Evolutionary conservation across 2,888 invertebrate genomes (phyloP), one percentile per base, ranked within the genome.

Genomic region (Dromius quadrimaculatus): DNA sequence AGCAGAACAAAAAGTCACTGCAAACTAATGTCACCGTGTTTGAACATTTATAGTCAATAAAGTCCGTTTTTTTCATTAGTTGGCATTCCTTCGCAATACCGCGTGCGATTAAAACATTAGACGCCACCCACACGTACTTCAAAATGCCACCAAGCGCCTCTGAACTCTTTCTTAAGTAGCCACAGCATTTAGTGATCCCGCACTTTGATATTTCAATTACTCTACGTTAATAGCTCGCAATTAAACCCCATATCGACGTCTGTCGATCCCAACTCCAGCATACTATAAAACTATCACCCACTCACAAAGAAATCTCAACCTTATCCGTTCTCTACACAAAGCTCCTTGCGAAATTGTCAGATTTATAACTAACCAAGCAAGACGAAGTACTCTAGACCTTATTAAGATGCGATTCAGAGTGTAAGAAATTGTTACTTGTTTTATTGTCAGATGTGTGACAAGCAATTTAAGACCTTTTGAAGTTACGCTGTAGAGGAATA

Each of bases 41-140:
- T 54, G 28, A 23, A 23, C 50, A 28, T 59, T 59, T 47, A 64
- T 64, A 17, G 64, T 6, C 64, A 64, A 64, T 54, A 66, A 66
- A 66, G 38, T 32, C 15, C 23, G 38, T 11, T 17, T 54, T 66
- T 54, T 66, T 57, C 36, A n/a, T 8, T 23, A 19, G 3, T 11
- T 41, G 38, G 17, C 66, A 66, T 66, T 41, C 66, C 66, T 4
- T 50, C 15, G 54, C 66, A 38, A 36, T 66, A 66, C 22, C 66
- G 15, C n/a, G 23, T 17, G 54, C 50, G 66, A 66, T 66, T 66
- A 66, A 54, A 66, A 66, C 66, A 66, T 66, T 66, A 66, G 66
- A 66, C 36, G 57, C 57, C 54, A 57, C 66, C 66, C 66, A 66
- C 66, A 32, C 63, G 41, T 28, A 23, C 23, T 15, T 23, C 50